phyloP scores from a whole-genome alignment of 2,888 invertebrate species.

The Ernsta delagoae region DNA sequence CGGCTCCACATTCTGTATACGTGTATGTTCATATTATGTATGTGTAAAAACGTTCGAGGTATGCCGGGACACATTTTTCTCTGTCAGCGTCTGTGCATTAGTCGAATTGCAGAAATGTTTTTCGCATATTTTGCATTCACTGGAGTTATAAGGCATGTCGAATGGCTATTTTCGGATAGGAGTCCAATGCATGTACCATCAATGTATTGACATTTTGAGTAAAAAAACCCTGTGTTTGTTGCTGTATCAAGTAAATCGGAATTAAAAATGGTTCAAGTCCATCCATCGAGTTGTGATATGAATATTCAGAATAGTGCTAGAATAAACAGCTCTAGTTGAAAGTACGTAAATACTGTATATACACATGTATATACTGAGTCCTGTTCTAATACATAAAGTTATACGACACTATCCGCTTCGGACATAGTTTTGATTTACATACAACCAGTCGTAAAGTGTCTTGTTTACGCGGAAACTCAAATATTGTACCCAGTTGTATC shows the following conservation, averaged over 20 bases:
- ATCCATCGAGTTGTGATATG: too few species aligned
- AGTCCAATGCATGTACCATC: not conserved
- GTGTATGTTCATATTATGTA: not conserved
- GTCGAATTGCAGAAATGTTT: slow-evolving; percentile 19
- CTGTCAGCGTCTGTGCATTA: slow-evolving; percentile 14
- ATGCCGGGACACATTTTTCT: slow-evolving; percentile 7
- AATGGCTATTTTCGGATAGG: not conserved
- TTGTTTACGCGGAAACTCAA: slow-evolving; percentile 34
- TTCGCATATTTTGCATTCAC: not conserved
- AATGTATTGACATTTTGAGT: not conserved
- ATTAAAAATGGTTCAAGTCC: too few species aligned
- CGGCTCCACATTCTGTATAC: not conserved
- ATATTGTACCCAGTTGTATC: slow-evolving; percentile 18
- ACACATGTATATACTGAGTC: too few species aligned
- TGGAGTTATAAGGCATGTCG: not conserved
- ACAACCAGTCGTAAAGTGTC: slow-evolving; percentile 31
- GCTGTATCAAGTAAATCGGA: not conserved
- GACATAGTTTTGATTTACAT: slow-evolving; percentile 34
- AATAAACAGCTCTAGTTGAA: too few species aligned
- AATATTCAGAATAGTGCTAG: too few species aligned
- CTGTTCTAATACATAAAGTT: not conserved
- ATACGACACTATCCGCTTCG: not conserved
- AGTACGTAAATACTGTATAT: too few species aligned
- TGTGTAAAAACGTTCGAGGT: not conserved
- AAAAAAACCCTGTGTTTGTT: too few species aligned